Percentiles rank a stretch among this genome's conserved stretches.
These are phyloP conservation scores for Cephalopholis sonnerati DNA, from an alignment of 2,113 vertebrate species.

Conservation along the genomic window DNA sequence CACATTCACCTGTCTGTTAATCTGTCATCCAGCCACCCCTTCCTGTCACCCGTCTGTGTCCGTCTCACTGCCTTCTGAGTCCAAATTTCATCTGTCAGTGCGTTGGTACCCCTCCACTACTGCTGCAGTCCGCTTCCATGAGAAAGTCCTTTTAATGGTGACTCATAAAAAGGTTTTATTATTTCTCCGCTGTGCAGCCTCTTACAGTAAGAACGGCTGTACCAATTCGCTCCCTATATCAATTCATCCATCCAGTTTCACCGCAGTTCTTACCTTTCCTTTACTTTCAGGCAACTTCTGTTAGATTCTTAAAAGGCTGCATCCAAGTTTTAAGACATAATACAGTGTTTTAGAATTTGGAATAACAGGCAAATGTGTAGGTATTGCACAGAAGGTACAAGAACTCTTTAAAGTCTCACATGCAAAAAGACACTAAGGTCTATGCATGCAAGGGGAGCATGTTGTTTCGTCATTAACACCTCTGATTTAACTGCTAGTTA, in stretches of 20 bases:
- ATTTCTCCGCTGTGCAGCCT: slow-evolving; percentile 32
- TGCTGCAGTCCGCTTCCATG: neutral
- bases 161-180: slow-evolving; percentile 43
- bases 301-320: neutral
- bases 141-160: slow-evolving; percentile 40
- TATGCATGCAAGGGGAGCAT: neutral
- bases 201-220: neutral
- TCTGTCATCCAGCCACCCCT: slow-evolving; percentile 49
- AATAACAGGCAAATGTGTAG: neutral
- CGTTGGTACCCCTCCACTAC: slow-evolving; percentile 2
- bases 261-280: neutral
- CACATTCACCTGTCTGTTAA: slow-evolving; percentile 60
- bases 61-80: slow-evolving; percentile 29
- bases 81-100: slow-evolving; percentile 34
- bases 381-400: neutral
- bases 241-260: neutral
- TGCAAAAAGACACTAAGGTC: neutral
- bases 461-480: neutral
- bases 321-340: neutral
- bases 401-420: too few species aligned
- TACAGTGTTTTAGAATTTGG: neutral
- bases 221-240: slow-evolving; percentile 3
- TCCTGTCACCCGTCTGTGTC: slow-evolving; percentile 48
- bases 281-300: neutral
- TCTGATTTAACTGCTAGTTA: neutral